Percentiles rank a stretch among this genome's conserved stretches.
Conservation (phyloP, 2,888 invertebrate genomes). For the Hermaeophaga mercurialis region DNA sequence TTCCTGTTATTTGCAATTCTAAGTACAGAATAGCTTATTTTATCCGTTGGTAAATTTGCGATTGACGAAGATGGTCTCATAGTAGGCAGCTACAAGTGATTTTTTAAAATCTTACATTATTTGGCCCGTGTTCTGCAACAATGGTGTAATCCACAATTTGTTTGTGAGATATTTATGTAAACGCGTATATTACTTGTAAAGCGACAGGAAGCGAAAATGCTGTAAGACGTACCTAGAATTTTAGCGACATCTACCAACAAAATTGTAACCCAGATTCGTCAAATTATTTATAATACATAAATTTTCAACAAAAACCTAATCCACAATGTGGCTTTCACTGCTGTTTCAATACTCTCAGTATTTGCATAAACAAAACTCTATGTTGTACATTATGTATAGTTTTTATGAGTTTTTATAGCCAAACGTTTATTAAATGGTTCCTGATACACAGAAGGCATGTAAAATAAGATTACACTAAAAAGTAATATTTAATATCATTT, state of each 20-base stretch:
- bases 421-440: neutral
- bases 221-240: neutral
- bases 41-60: no score
- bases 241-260: slow-evolving; percentile 4
- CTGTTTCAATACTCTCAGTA: neutral
- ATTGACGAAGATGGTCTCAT: no score
- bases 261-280: slow-evolving; percentile 2
- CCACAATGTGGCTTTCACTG: neutral
- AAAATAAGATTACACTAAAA: neutral
- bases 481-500: neutral
- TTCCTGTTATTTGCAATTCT: no score
- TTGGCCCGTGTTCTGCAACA: no score
- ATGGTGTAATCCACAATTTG: slow-evolving; percentile 6
- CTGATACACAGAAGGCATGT: neutral
- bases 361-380: neutral
- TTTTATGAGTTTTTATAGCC: neutral
- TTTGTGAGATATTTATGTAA: slow-evolving; percentile 4
- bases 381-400: neutral
- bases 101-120: no score
- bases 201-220: neutral
- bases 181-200: neutral
- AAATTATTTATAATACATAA: neutral
- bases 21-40: no score
- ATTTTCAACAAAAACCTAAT: neutral
- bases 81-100: no score